Base-by-base conservation (phyloP, 2,113 vertebrate genomes). In the Columbina picui region DNA sequence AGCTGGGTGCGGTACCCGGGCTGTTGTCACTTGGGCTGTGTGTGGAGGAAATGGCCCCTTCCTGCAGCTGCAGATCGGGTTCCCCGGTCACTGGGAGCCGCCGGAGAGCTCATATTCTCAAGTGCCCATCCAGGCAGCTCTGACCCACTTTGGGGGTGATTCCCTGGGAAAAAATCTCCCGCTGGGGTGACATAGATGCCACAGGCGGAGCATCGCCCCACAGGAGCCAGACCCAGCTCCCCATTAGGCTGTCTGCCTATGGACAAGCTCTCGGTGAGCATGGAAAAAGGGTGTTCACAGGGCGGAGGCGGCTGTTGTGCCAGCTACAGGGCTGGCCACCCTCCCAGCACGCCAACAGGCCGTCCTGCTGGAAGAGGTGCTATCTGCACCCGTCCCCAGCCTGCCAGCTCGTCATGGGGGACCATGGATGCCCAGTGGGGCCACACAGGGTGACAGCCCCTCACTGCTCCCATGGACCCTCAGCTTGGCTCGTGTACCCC, bases 1-100 rank as follows among this genome's bases (percentile, higher is more conserved):
- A 96, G 91, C 82, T 95, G 95, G 95, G 93, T 41, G 95, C 82
- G 83, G 95, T 96, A 92, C 45, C 60, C 41, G 25, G 32, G 50
- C 70, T 38, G 71, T 47, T 64, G 50, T 38, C 60, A 32, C 63
- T 86, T 5, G 14, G 76, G 57, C 84, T 47, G 89, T 50, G 52
- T 60, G 83, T 1, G 27, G 73, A 94, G 94, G 96, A 94, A 94
- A 92, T 74, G 76, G 89, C 89, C 89, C 68, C 38, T 94, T 96
- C 91, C 94, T 96, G 94, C 76, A 64, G 90, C 38, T 15, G 27
- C 84, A 84, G 92, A 82, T 82, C 64, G 22, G 29, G 43, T 69
- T 96, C 83, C 64, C 79, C 4, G 5, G 34, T 81, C 59, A 30
- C 38, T n/a, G 38, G 76, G 59, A 56, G 73, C 84, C 84, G 81